Conservation (phyloP, 2,888 invertebrate genomes). For the Caradrina kadenii region DNA sequence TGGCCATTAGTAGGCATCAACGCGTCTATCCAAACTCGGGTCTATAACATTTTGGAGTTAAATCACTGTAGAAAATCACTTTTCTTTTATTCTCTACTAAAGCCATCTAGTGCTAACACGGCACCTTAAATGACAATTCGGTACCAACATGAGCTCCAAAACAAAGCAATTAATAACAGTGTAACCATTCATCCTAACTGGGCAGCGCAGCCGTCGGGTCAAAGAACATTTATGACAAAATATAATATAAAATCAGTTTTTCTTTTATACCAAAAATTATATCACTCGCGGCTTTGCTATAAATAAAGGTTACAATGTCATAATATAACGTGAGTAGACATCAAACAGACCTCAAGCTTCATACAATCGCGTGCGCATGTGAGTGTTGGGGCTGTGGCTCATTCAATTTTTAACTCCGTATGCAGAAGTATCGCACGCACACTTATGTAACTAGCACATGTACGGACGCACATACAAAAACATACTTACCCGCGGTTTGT, state of each 20-base stretch:
- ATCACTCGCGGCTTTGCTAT: slow-evolving; percentile 1
- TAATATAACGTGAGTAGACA: not conserved
- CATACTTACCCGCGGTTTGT: too few relatives aligned
- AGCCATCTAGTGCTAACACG: slow-evolving; percentile 1
- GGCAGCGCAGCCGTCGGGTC: slow-evolving; percentile 1
- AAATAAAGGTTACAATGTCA: slow-evolving; percentile 10
- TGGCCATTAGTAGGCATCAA: not conserved
- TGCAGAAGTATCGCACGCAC: too few relatives aligned
- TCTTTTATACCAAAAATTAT: slow-evolving; percentile 21
- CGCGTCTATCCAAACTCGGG: not conserved
- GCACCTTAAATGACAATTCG: not conserved
- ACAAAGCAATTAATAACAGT: slow-evolving; percentile 40
- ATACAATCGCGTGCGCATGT: not conserved
- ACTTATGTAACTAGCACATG: too few relatives aligned
- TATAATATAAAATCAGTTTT: not conserved
- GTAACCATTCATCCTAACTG: slow-evolving; percentile 10
- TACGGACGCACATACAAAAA: too few relatives aligned
- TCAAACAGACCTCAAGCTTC: not conserved
- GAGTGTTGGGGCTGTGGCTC: too few relatives aligned
- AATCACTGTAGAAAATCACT: slow-evolving; percentile 17
- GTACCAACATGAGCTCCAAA: slow-evolving; percentile 44
- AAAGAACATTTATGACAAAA: slow-evolving; percentile 18
- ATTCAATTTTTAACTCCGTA: too few relatives aligned
- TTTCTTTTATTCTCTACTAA: slow-evolving; percentile 3
- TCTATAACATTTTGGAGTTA: slow-evolving; percentile 34